Conservation (phyloP, 1,140 invertebrate species). For the Drosophila kurseongensis region DNA sequence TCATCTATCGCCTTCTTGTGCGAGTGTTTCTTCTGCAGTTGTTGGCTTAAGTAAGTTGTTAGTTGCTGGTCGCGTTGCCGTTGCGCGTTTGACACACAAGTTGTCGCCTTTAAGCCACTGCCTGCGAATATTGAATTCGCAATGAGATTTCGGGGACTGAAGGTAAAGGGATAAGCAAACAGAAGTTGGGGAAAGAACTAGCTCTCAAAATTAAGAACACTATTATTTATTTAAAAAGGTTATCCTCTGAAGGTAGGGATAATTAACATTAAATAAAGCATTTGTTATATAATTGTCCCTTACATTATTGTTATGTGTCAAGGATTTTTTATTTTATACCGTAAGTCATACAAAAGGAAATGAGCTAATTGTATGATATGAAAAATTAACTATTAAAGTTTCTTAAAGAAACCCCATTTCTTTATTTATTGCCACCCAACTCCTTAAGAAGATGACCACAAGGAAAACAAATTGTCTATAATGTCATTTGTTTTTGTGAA, state of each 20-base stretch:
- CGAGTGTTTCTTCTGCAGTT: slow-evolving; percentile 36
- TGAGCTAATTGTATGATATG: too few species aligned
- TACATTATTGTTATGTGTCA: too few species aligned
- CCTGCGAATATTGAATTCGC: slow-evolving; percentile 12
- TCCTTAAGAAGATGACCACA: not conserved
- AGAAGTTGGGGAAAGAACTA: not conserved
- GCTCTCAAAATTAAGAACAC: not conserved
- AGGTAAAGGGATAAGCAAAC: not conserved
- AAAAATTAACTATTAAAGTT: too few species aligned
- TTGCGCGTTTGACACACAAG: slow-evolving; percentile 66
- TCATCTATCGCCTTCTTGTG: slow-evolving; percentile 33
- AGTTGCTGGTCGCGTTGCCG: slow-evolving; percentile 46
- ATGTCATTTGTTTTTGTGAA: not conserved
- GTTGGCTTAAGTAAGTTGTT: slow-evolving; percentile 77
- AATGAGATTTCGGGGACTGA: slow-evolving; percentile 1
- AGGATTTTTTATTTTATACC: too few species aligned
- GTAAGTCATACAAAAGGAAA: too few species aligned
- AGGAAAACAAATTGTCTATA: not conserved
- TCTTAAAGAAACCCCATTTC: too few species aligned
- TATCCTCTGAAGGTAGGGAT: not conserved
- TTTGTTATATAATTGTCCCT: too few species aligned
- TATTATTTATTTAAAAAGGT: not conserved
- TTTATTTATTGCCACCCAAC: not conserved
- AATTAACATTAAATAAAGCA: not conserved
- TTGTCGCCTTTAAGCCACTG: slow-evolving; percentile 71